phyloP scores from a whole-genome alignment of 1,140 invertebrate species.

The Venustaconcha ellipsiformis region DNA sequence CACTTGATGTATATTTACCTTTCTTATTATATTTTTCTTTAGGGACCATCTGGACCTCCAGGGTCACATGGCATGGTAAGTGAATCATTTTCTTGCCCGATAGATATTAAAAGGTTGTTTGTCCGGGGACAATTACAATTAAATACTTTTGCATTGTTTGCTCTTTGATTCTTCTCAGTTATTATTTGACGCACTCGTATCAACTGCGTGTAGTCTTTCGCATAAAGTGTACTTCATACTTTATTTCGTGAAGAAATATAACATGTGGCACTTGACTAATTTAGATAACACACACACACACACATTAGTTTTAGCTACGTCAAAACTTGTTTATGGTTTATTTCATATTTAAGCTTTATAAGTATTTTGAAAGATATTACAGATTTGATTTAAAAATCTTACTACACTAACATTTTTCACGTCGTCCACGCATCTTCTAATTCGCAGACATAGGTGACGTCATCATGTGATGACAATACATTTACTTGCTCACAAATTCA shows the following conservation, averaged over 20 bases:
- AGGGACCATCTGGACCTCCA: constrained; percentile 53
- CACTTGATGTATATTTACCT: neutral
- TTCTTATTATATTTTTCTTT: constrained; percentile 13
- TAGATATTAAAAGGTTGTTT: neutral
- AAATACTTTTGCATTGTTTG: neutral
- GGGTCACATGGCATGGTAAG: constrained; percentile 56
- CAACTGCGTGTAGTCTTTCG: neutral
- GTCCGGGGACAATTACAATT: neutral
- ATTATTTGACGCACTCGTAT: neutral
- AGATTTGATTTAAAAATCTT: too few species aligned
- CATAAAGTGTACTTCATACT: neutral
- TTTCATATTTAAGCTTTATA: too few species aligned
- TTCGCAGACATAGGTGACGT: too few species aligned
- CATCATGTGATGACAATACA: neutral
- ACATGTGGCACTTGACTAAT: too few species aligned
- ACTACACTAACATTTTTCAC: too few species aligned
- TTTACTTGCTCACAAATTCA: neutral
- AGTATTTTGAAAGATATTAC: too few species aligned
- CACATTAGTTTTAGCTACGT: too few species aligned
- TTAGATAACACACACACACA: too few species aligned
- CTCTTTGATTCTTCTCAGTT: neutral
- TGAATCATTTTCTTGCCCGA: neutral
- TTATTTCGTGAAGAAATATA: constrained; percentile 2
- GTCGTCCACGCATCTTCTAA: too few species aligned
- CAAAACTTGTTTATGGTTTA: too few species aligned